A percentile compares a stretch with the other conserved stretches of the same genome.
Evolutionary conservation across 2,113 vertebrate species (phyloP).

Genomic region (Alexandromys fortis): DNA sequence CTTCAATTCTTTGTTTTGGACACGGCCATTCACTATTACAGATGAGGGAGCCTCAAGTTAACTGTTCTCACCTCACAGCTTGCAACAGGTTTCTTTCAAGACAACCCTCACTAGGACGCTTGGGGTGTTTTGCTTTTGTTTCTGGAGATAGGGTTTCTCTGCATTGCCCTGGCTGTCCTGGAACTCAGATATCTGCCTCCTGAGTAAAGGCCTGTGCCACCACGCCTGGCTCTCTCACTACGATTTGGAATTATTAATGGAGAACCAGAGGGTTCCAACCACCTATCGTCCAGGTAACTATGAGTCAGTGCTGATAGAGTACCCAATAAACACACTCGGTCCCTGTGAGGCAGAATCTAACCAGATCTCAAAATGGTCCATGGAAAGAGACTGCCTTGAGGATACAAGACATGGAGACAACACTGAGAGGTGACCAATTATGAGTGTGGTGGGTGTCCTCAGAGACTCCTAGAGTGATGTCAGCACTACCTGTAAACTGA

Average conservation of each 20-base stretch:
- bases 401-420: conserved; percentile 23
- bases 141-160: neutral
- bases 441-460: neutral
- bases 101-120: neutral
- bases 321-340: conserved; percentile 53
- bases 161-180: neutral
- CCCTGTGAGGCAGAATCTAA: neutral
- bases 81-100: neutral
- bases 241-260: conserved; percentile 46
- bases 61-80: conserved; percentile 15
- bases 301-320: conserved; percentile 13
- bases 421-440: neutral
- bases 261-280: neutral
- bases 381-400: neutral
- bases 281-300: conserved; percentile 6
- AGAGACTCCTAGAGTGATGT: neutral
- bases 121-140: neutral
- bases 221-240: neutral
- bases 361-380: conserved; percentile 49
- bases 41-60: neutral
- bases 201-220: neutral
- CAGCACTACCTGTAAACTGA: neutral
- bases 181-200: neutral
- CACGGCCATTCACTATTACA: neutral
- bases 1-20: neutral